Conservation (phyloP, 2,113 vertebrate species). For the Elephantulus edwardii region DNA sequence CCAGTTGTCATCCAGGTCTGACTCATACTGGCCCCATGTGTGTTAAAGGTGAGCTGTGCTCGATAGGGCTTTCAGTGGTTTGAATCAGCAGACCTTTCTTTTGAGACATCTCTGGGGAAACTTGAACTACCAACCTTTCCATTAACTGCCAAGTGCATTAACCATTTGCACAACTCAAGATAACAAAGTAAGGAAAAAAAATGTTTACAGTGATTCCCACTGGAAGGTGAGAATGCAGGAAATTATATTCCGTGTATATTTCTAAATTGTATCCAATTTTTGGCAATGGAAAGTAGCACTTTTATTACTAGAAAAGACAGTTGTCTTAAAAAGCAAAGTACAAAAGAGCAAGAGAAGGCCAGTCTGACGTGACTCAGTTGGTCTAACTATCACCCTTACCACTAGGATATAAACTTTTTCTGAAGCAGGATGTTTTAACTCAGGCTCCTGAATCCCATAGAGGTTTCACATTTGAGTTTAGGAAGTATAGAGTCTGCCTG, state of each 20-base stretch:
- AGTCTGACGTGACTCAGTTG: conserved; percentile 8
- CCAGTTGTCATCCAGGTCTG: background rate
- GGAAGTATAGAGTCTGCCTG: background rate
- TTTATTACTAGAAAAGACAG: background rate
- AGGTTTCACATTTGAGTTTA: conserved; percentile 9
- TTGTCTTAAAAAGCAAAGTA: conserved; percentile 21
- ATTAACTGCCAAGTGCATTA: background rate
- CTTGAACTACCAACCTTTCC: background rate
- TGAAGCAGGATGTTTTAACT: background rate
- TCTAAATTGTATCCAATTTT: conserved; percentile 35
- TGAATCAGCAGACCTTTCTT: background rate
- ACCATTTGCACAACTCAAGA: background rate
- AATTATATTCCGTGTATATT: conserved; percentile 15
- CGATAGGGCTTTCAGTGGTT: background rate
- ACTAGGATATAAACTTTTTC: background rate
- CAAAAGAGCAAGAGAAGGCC: conserved; percentile 11
- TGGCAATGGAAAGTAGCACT: conserved; percentile 4
- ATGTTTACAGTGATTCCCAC: background rate
- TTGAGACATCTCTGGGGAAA: background rate
- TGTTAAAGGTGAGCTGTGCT: background rate
- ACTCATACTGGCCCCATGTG: background rate
- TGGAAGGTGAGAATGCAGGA: background rate
- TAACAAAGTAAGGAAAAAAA: background rate
- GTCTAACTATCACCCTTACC: background rate
- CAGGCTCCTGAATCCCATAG: background rate